Conservation (phyloP, 2,888 invertebrate species). For the Ormyrus pomaceus region DNA sequence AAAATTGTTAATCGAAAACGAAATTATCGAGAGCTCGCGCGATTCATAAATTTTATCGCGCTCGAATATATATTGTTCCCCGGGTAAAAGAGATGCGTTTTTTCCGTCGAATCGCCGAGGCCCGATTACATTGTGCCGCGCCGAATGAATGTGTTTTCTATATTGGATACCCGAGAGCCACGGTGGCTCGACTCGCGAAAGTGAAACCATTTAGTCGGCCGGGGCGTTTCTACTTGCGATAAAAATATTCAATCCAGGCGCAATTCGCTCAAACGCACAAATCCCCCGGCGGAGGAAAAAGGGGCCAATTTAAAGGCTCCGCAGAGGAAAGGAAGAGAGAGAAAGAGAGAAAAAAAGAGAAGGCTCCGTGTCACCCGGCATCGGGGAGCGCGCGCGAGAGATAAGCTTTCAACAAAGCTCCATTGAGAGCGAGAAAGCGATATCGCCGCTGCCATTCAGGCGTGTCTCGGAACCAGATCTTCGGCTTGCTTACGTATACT, state of each 20-base stretch:
- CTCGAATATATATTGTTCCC: no score
- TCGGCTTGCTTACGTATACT: not conserved
- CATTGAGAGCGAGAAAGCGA: constrained; percentile 20
- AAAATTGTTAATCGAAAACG: no score
- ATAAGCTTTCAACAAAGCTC: constrained; percentile 45
- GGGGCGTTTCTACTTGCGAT: no score
- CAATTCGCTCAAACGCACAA: not conserved
- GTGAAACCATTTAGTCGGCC: no score
- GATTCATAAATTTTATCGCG: no score
- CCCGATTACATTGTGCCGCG: no score
- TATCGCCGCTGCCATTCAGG: constrained; percentile 9
- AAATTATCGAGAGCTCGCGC: no score
- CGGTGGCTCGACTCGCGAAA: no score
- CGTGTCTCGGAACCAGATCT: constrained; percentile 30
- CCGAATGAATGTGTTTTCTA: no score
- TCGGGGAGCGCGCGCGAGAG: not conserved
- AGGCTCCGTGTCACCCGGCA: not conserved
- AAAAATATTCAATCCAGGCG: not conserved
- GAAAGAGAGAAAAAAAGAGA: not conserved
- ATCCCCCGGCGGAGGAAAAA: constrained; percentile 4
- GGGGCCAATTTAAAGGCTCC: not conserved
- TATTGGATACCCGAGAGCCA: no score
- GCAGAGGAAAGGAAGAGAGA: not conserved
- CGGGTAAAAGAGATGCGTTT: no score
- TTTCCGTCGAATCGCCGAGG: no score